Percentiles rank a stretch among this genome's conserved stretches.
phyloP scores from a whole-genome alignment of 2,888 invertebrate genomes.

The Eulithis testata region DNA sequence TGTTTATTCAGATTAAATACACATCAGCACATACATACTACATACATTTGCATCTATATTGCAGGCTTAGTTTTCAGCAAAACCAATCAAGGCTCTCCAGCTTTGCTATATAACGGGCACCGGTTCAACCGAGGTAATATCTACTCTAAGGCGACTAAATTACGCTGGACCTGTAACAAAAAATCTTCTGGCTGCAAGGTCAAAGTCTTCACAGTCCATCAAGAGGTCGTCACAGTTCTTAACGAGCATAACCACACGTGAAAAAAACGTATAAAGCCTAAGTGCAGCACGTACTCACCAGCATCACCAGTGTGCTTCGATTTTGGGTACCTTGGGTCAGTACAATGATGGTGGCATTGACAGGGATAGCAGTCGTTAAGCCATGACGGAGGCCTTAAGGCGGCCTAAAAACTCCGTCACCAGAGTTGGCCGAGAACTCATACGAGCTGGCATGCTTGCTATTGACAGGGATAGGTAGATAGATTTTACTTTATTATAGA shows the following conservation, averaged over 20 bases:
- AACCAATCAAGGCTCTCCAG: constrained; percentile 39
- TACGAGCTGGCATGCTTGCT: too few species aligned
- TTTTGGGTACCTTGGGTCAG: too few species aligned
- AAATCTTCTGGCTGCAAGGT: constrained; percentile 43
- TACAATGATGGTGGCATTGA: too few species aligned
- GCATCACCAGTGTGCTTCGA: too few species aligned
- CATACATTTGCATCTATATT: constrained; percentile 2
- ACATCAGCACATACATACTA: neutral
- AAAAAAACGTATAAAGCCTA: neutral
- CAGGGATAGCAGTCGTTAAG: too few species aligned
- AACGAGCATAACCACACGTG: constrained; percentile 16
- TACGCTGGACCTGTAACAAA: constrained; percentile 44
- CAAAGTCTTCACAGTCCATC: constrained; percentile 45
- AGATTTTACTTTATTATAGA: too few species aligned
- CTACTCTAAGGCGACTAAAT: constrained; percentile 33
- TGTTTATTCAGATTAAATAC: neutral
- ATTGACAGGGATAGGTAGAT: too few species aligned
- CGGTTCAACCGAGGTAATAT: constrained; percentile 38
- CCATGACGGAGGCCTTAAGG: too few species aligned
- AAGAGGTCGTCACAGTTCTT: constrained; percentile 37
- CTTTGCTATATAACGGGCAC: constrained; percentile 33
- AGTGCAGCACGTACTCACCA: neutral
- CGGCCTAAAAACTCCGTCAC: too few species aligned
- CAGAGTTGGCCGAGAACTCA: too few species aligned
- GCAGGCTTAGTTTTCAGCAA: constrained; percentile 31